Evolutionary conservation across 37 sponge, comb jelly and placozoan species (phyloP).

Genomic region (Petrosia ficiformis): DNA sequence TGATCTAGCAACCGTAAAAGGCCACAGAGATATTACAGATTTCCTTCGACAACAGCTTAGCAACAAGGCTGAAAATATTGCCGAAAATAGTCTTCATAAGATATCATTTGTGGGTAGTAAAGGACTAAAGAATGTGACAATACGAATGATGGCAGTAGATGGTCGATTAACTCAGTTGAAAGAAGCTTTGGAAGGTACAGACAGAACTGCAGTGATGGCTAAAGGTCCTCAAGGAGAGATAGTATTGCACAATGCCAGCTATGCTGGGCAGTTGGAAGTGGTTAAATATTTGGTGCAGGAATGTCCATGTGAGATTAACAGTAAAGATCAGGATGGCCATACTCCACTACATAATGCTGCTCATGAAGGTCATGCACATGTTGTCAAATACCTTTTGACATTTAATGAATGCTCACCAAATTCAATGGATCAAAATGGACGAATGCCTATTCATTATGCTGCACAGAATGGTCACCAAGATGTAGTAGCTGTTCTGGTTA

Average conservation of each 20-base stretch:
- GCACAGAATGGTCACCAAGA: constrained; percentile 62
- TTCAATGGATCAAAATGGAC: constrained; percentile 51
- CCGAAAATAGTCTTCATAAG: not conserved
- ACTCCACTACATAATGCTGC: constrained; percentile 33
- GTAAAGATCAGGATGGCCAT: not conserved
- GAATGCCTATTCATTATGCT: constrained; percentile 71
- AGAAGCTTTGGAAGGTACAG: not conserved
- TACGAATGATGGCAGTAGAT: not conserved
- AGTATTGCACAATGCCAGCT: constrained; percentile 37
- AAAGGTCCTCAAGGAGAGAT: constrained; percentile 26
- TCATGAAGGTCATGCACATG: constrained; percentile 5
- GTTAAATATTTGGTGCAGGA: constrained; percentile 43
- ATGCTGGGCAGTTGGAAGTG: constrained; percentile 29
- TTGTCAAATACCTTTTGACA: constrained; percentile 36
- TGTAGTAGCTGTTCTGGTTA: constrained; percentile 42
- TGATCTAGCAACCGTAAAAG: constrained; percentile 58
- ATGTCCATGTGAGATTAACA: not conserved
- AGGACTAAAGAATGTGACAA: not conserved
- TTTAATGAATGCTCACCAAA: constrained; percentile 31
- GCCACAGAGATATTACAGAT: constrained; percentile 35
- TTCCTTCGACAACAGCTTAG: constrained; percentile 10
- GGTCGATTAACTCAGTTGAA: constrained; percentile 30
- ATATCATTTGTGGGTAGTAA: not conserved
- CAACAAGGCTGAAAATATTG: not conserved
- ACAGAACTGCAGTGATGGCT: not conserved